phyloP scores from a whole-genome alignment of 2,113 vertebrate species.

The Perca fluviatilis region DNA sequence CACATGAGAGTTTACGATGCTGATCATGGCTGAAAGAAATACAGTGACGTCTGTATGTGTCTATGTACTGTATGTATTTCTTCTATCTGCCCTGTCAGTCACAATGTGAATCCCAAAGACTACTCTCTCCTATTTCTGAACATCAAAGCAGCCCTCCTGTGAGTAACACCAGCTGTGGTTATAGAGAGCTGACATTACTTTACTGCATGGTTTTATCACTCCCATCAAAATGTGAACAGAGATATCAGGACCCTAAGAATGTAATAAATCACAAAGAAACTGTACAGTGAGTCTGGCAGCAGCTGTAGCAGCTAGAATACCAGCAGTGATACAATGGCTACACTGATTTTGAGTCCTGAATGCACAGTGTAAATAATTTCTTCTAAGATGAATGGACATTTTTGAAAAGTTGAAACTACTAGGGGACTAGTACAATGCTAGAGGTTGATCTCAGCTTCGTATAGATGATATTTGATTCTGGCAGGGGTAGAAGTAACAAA shows the following conservation, averaged over 20 bases:
- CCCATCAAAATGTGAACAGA: conserved; percentile 72
- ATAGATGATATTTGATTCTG: too few species aligned
- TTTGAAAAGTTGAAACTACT: background rate
- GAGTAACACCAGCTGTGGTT: conserved; percentile 71
- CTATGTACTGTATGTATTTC: conserved; percentile 72
- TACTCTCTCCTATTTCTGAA: conserved; percentile 43
- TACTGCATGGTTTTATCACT: conserved; percentile 76
- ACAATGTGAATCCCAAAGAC: conserved; percentile 35
- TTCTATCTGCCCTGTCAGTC: conserved; percentile 45
- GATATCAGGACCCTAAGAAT: conserved; percentile 65
- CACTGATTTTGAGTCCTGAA: background rate
- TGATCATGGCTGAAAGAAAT: conserved; percentile 26
- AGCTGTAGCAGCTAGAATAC: background rate
- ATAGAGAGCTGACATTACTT: conserved; percentile 74
- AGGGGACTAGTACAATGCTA: background rate
- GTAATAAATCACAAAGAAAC: conserved; percentile 67
- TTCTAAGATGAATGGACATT: background rate
- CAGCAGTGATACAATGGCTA: background rate
- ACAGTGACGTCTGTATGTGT: conserved; percentile 11
- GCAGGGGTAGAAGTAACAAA: too few species aligned
- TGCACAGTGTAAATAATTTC: background rate
- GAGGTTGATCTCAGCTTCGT: too few species aligned
- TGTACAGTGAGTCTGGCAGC: conserved; percentile 19
- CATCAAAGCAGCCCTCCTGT: conserved; percentile 68
- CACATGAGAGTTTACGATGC: conserved; percentile 21